Percentiles rank a stretch among this genome's conserved stretches.
Conservation (phyloP, 1,140 invertebrate species). For the Ruditapes philippinarum region DNA sequence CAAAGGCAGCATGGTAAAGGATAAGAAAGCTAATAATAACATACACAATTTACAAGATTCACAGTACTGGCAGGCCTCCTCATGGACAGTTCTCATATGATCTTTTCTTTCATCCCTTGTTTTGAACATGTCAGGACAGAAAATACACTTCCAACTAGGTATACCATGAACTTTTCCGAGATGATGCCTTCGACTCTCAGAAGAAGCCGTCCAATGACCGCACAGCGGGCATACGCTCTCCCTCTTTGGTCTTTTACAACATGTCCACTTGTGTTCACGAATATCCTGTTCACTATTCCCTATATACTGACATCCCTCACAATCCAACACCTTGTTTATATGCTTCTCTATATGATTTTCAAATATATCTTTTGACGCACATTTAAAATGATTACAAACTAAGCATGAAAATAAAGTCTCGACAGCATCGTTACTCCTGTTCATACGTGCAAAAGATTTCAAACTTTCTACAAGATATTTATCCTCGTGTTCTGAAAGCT, state of each 20-base stretch:
- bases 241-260: background rate
- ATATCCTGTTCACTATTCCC: background rate
- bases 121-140: conserved; percentile 1
- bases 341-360: conserved; percentile 37
- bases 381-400: conserved; percentile 30
- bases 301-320: background rate
- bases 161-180: conserved; percentile 14
- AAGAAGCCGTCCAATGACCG: background rate
- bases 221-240: background rate
- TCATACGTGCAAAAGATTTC: conserved; percentile 9
- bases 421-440: background rate
- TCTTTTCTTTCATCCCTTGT: background rate
- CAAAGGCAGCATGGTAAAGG: too few relatives aligned
- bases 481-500: background rate
- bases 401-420: conserved; percentile 20
- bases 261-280: background rate
- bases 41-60: background rate
- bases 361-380: background rate
- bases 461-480: conserved; percentile 28
- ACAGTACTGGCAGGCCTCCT: conserved; percentile 21
- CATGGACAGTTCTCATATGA: background rate
- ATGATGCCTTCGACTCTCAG: background rate
- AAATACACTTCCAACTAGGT: background rate
- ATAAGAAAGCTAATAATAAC: too few relatives aligned
- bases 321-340: background rate